phyloP scores from a whole-genome alignment of 2,888 invertebrate species.

The Tiliacea citrago region DNA sequence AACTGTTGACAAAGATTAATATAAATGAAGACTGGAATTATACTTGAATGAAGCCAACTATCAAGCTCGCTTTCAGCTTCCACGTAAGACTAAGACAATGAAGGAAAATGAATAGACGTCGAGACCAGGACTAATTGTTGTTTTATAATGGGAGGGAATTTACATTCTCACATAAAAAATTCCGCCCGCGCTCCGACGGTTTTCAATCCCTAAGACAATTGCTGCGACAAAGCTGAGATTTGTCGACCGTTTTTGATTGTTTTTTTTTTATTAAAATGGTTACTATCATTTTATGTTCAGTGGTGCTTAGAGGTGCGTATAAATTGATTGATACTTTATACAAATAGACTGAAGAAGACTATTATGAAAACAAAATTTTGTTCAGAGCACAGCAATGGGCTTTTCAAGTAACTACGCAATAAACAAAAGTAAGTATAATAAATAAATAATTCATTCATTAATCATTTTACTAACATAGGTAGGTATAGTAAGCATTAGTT shows the following conservation, averaged over 20 bases:
- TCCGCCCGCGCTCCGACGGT: constrained; percentile 40
- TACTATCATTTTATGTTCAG: not conserved
- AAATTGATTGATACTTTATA: not conserved
- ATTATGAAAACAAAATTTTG: not conserved
- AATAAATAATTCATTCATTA: no score
- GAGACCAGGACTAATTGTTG: constrained; percentile 85
- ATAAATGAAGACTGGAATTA: constrained; percentile 46
- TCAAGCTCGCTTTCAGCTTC: constrained; percentile 70
- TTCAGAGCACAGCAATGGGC: not conserved
- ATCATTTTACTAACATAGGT: no score
- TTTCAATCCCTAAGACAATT: constrained; percentile 42
- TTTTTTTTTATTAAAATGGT: not conserved
- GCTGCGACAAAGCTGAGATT: constrained; percentile 29
- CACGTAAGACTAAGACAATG: constrained; percentile 77
- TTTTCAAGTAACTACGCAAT: not conserved
- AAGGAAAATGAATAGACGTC: constrained; percentile 86
- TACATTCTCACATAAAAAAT: constrained; percentile 52
- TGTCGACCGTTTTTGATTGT: constrained; percentile 7
- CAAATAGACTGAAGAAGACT: not conserved
- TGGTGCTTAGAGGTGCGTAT: not conserved
- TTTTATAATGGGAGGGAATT: constrained; percentile 76
- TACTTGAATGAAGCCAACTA: constrained; percentile 68
- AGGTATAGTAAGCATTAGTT: no score
- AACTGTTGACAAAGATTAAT: constrained; percentile 78
- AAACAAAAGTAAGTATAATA: not conserved